Base-by-base conservation (phyloP, 2,888 invertebrate species). In the Gandaritis pyraliata region DNA sequence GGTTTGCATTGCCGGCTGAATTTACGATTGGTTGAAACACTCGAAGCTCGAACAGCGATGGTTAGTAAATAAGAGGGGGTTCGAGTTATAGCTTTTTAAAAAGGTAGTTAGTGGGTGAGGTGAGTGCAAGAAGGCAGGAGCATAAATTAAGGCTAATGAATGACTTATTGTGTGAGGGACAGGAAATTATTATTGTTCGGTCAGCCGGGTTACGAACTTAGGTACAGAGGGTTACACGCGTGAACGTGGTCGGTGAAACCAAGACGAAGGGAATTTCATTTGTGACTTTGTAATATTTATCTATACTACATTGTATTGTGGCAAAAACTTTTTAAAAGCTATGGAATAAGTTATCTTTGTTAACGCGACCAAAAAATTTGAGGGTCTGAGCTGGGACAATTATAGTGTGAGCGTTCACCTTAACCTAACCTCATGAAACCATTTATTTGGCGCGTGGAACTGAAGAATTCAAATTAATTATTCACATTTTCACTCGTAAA, bases 141-240 rank as follows among this genome's bases (percentile, higher is more conserved):
- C 83, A 88, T 90, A 88, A 90, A 90, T 91, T 90, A 89, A 88
- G 87, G 88, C 81, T 90, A 91, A 91, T 91, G 90, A 90, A 91
- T 90, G 90, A 85, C 83, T 88, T 89, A 88, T 90, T 90, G 89
- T 86, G 76, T 80, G 80, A 80, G 81, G 80, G 84, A 88, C 89
- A 88, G 91, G 90, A 90, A 88, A 88, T 89, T 87, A 85, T 90
- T 90, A 90, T 88, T 88, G 84, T 81, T 78, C 74, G 77, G 72
- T 85, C n/a, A n/a, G n/a, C n/a, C 81, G 81, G 73, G 81, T 87
- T 85, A 81, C 84, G 69, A 63, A 33, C 8, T 5, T 41, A 41
- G 7, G 30, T n/a, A n/a, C n/a, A 50, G 73, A 72, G 80, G 81
- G 82, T 80, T 78, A 62, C 53, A 65, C 73, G 71, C 66, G 61